Percentiles rank a stretch among this genome's conserved stretches.
phyloP scores from a whole-genome alignment of 1,140 invertebrate genomes.

The Oedothorax gibbosus region DNA sequence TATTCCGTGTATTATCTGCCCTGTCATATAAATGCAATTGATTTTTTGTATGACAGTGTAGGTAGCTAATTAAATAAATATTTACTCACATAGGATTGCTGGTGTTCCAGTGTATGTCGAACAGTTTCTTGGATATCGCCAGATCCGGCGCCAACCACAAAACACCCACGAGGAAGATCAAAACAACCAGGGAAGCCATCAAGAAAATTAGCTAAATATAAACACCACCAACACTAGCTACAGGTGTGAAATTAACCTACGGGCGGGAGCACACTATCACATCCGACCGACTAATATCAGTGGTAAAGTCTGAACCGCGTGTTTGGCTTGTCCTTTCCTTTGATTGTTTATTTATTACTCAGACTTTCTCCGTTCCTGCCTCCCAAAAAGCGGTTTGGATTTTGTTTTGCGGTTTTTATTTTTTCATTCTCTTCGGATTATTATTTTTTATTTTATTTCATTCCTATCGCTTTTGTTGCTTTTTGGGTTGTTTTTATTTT shows the following conservation, averaged over 20 bases:
- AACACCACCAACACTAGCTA: constrained; percentile 26
- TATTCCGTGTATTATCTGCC: too few relatives aligned
- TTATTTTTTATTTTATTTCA: constrained; percentile 21
- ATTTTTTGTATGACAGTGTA: too few relatives aligned
- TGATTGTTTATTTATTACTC: constrained; percentile 48
- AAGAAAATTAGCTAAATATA: neutral
- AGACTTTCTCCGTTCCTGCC: constrained; percentile 35
- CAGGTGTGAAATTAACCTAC: constrained; percentile 34
- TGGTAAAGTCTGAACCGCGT: constrained; percentile 5
- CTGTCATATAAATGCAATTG: too few relatives aligned
- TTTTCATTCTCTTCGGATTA: constrained; percentile 16
- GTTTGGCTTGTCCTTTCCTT: constrained; percentile 9
- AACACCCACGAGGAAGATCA: constrained; percentile 29
- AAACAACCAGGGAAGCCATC: constrained; percentile 33
- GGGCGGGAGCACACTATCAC: constrained; percentile 15
- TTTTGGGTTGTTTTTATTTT: constrained; percentile 14
- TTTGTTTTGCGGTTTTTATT: constrained; percentile 9
- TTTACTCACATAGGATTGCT: constrained; percentile 56
- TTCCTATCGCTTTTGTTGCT: neutral
- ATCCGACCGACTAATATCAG: constrained; percentile 10
- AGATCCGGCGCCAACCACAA: constrained; percentile 43
- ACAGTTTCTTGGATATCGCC: constrained; percentile 46
- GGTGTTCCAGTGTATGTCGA: constrained; percentile 57
- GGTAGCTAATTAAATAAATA: too few relatives aligned
- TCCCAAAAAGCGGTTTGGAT: constrained; percentile 33